Evolutionary conservation across 2,888 invertebrate species (phyloP).

Genomic region (Minunthozetes semirufus): DNA sequence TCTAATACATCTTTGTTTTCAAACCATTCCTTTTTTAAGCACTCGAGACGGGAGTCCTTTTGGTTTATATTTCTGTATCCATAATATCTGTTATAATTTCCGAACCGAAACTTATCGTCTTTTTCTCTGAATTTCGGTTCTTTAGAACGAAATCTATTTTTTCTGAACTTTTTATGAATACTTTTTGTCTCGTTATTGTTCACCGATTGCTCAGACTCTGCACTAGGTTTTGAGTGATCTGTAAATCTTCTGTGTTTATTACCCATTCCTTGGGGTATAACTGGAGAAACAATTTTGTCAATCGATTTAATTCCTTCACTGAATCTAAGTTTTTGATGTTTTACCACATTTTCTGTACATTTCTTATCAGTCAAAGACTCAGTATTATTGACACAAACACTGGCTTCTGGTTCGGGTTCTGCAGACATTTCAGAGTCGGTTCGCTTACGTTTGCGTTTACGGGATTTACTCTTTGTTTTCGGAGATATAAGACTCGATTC

Average conservation of each 20-base stretch:
- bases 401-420: slow-evolving; percentile 5
- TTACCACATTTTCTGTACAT: neutral
- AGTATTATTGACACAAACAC: neutral
- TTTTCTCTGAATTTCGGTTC: slow-evolving; percentile 59
- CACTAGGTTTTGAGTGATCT: slow-evolving; percentile 37
- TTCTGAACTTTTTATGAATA: slow-evolving; percentile 13
- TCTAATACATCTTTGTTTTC: slow-evolving; percentile 84
- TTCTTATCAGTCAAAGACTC: neutral
- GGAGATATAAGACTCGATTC: slow-evolving; percentile 42
- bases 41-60: slow-evolving; percentile 69
- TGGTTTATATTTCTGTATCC: slow-evolving; percentile 72
- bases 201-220: neutral
- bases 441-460: slow-evolving; percentile 33
- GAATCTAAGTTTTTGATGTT: neutral
- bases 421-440: slow-evolving; percentile 33
- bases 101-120: slow-evolving; percentile 77
- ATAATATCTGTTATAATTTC: slow-evolving; percentile 95
- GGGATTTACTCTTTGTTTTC: slow-evolving; percentile 36
- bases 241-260: slow-evolving; percentile 39
- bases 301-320: neutral
- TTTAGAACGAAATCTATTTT: slow-evolving; percentile 24
- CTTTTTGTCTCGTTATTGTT: neutral
- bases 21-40: slow-evolving; percentile 76
- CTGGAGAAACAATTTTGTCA: slow-evolving; percentile 86
- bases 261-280: slow-evolving; percentile 73